A percentile compares a stretch with the other conserved stretches of the same genome.
phyloP scores from a whole-genome alignment of 1,140 invertebrate species.

The Drosophila jambulina region DNA sequence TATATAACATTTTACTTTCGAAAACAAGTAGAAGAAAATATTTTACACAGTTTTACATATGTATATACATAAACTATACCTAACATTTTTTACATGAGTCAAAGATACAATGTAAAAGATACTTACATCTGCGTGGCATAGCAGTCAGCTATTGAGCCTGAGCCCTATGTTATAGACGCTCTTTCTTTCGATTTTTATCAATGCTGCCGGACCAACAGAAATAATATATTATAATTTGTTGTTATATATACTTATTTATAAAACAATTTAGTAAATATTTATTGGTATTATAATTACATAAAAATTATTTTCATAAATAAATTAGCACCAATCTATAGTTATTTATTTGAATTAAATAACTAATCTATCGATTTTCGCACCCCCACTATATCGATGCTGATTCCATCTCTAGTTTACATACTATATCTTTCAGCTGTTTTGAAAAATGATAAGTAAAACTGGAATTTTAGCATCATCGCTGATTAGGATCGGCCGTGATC shows the following conservation, averaged over 20 bases:
- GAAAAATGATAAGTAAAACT: conserved; percentile 46
- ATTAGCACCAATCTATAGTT: not conserved
- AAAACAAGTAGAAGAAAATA: not conserved
- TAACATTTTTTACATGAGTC: not conserved
- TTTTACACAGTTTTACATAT: not conserved
- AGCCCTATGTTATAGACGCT: not conserved
- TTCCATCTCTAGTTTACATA: conserved; percentile 11
- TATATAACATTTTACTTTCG: not conserved
- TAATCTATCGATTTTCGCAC: not conserved
- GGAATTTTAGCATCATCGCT: conserved; percentile 32
- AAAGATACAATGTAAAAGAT: not conserved
- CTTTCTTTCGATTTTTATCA: not conserved
- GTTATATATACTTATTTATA: not conserved
- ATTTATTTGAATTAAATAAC: not conserved
- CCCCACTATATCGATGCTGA: not conserved
- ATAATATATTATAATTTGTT: not conserved
- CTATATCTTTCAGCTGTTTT: conserved; percentile 11
- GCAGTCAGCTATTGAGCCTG: conserved; percentile 5
- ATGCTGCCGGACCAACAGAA: not conserved
- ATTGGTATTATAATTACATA: not conserved
- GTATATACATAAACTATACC: no score
- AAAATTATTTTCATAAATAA: not conserved
- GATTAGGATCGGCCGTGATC: conserved; percentile 25
- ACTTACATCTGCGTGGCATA: not conserved
- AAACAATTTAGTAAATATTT: not conserved